Percentiles rank a stretch among this genome's conserved stretches.
Evolutionary conservation across 2,888 invertebrate genomes (phyloP).

Genomic region (Cryptophagus acutangulus): DNA sequence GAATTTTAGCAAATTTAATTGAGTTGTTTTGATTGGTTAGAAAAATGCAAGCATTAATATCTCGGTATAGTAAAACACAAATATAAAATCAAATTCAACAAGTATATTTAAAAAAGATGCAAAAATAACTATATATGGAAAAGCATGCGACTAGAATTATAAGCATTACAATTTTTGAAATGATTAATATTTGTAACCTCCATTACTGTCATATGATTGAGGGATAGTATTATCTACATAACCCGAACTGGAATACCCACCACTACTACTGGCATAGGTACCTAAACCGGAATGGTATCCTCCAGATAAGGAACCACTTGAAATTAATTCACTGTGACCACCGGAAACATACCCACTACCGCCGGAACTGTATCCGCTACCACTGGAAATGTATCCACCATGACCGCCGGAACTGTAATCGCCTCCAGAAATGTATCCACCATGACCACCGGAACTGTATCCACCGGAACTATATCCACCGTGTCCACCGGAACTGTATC

Average conservation of each 20-base stretch:
- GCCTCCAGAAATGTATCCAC: slow-evolving; percentile 8
- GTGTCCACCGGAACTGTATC: slow-evolving; percentile 17
- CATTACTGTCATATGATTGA: slow-evolving; percentile 28
- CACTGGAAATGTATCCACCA: slow-evolving; percentile 18
- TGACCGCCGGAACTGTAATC: slow-evolving; percentile 13
- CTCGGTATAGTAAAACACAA: no score
- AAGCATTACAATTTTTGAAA: no score
- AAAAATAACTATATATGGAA: no score
- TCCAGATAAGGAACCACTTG: no score
- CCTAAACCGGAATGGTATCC: no score
- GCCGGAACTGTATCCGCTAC: slow-evolving; percentile 15
- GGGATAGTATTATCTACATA: slow-evolving; percentile 16
- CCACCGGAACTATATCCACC: slow-evolving; percentile 18
- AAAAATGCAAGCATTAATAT: no score
- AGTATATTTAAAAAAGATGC: no score
- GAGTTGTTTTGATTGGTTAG: no score
- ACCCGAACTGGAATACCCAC: slow-evolving; percentile 14
- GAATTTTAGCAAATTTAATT: no score
- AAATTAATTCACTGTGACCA: no score
- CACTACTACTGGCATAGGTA: slow-evolving; percentile 10
- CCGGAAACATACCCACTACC: slow-evolving; percentile 12
- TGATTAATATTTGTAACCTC: slow-evolving; percentile 34
- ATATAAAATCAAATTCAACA: no score
- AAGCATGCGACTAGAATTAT: no score
- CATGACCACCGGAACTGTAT: slow-evolving; percentile 12